Evolutionary conservation across 2,113 vertebrate species (phyloP).

Genomic region (Thomomys bottae): DNA sequence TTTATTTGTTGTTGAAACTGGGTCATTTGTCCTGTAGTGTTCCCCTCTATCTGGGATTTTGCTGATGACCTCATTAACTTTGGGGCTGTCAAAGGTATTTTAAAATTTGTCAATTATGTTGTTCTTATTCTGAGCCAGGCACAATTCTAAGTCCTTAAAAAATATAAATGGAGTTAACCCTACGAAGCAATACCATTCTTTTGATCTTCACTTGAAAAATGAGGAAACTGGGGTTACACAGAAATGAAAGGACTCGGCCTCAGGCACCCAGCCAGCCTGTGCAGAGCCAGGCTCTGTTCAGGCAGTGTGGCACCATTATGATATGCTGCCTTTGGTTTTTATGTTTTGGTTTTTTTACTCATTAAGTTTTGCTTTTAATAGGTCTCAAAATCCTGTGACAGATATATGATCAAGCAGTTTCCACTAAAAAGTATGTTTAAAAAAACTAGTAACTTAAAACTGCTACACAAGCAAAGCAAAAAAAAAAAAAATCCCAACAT

Average conservation of each 20-base stretch:
- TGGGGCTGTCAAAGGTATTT: conserved; percentile 48
- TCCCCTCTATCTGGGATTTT: conserved; percentile 61
- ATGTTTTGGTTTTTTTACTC: too few relatives aligned
- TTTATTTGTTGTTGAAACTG: conserved; percentile 69
- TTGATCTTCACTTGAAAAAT: conserved; percentile 5
- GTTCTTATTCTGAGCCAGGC: not conserved
- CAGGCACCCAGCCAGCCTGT: not conserved
- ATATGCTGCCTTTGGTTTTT: not conserved
- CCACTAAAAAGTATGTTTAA: too few relatives aligned
- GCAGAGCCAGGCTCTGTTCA: not conserved
- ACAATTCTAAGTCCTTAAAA: conserved; percentile 25
- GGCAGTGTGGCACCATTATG: not conserved
- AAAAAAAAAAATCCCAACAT: too few relatives aligned
- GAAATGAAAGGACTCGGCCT: not conserved
- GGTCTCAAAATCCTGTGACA: too few relatives aligned
- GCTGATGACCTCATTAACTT: conserved; percentile 76
- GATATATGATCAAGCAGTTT: too few relatives aligned
- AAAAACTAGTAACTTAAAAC: too few relatives aligned
- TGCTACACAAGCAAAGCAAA: too few relatives aligned
- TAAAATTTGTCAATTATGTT: conserved; percentile 62
- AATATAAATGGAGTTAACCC: conserved; percentile 20
- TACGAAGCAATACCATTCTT: not conserved
- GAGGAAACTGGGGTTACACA: not conserved
- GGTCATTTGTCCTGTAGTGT: conserved; percentile 65
- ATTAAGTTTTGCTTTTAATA: too few relatives aligned